Evolutionary conservation across 2,113 vertebrate species (phyloP), one percentile per base, ranked within the genome.

Genomic region (Puntigrus tetrazona): DNA sequence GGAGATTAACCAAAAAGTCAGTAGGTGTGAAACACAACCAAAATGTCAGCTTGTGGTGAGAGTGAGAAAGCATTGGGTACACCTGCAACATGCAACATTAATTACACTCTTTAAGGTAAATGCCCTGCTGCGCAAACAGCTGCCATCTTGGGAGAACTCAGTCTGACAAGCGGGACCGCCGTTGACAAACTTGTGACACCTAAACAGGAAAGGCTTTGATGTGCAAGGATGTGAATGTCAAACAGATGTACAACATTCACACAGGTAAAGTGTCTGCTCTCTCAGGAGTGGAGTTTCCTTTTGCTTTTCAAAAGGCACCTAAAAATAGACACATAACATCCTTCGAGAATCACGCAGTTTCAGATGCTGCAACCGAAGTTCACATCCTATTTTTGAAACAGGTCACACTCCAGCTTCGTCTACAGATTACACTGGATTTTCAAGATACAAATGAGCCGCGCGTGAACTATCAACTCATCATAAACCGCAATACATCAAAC

Each of bases 401-500:
- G 82, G 50, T 81, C 61, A 72, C 10, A 52, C 16, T 27, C 8
- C n/a, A 52, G 45, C 78, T 75, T 25, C 29, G 43, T 83, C 81
- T 38, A 55, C 20, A 61, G 45, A 79, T 74, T 72, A 31, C 27
- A 47, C 18, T 43, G 29, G 27, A 67, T 47, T 50, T 20, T 36
- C 11, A 50, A 8, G 63, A 63, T 69, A 67, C 20, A 69, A 55
- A 70, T 47, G 78, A 80, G 38, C 59, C 70, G 63, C 16, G 5
- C 47, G 36, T 82, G 29, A 81, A 67, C 59, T 43, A 67, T 34
- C 61, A 47, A 70, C 43, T 52, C 65, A 36, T 70, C 80, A 70
- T 65, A 72, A 88, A 70, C 76, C 65, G n/a, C 47, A 47, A 87
- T 87, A 81, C 79, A 86, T 87, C 87, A 88, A 87, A 85, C 20